Evolutionary conservation across 2,888 invertebrate genomes (phyloP), one percentile per base, ranked within the genome.

Genomic region (Coelinius sp.): DNA sequence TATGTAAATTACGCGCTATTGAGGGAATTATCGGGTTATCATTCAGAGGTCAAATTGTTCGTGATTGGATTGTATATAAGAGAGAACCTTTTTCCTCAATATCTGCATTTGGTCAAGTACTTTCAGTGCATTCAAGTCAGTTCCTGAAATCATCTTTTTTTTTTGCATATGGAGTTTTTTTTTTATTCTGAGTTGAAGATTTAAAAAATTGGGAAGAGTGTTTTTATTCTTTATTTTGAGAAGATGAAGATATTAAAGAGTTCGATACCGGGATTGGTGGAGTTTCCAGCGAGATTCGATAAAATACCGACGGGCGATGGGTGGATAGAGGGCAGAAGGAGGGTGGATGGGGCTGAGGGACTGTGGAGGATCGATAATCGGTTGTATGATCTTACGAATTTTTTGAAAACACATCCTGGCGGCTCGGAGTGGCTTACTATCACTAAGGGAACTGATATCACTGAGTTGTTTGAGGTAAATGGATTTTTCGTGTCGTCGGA

Each of bases 331-430:
- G 93, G 92, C 1, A 93, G 93, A 82, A 89, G 90, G 14, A 84
- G 89, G 79, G 92, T 93, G 76, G 94, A 94, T 77, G 92, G 92
- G 2, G 93, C 94, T 0, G 94, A 94, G 84, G 92, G 91, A n/a
- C 85, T 94, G 2, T 95, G 95, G 95, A 90, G 95, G 77, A 90
- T 95, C 20, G 90, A 93, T 77, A 90, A 95, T 85, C 89, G 89
- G 53, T 88, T 98, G 22, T 98, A 98, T 86, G 96, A 98, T 88
- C 90, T 99, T 24, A 92, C 92, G 0, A 90, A 91, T 20, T 99
- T 97, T 85, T 89, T 94, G 4, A 87, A 92, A 2, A 90, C 89
- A 56, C 98, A 98, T 90, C 98, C 98, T 0, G 97, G 97, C 38
- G 96, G 97, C 0, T 81, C 89, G 0, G 93, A 93, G 83, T 96